A percentile compares a stretch with the other conserved stretches of the same genome.
Evolutionary conservation across 2,113 vertebrate genomes (phyloP).

Genomic region (Periophthalmus modestus): DNA sequence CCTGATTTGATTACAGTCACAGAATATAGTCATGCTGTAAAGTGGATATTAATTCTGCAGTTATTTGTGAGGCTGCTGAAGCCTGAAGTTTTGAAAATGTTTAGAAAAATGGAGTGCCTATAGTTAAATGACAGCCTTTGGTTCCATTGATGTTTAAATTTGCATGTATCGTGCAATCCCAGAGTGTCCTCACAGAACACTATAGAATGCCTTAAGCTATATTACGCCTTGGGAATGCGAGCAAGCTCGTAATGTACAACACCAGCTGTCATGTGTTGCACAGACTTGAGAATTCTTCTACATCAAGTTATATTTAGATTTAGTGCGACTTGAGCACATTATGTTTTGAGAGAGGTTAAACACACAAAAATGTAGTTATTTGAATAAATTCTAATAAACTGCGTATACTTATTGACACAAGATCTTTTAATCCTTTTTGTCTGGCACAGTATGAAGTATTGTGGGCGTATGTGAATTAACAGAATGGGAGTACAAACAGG

Average conservation of each 20-base stretch:
- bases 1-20: background rate
- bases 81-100: background rate
- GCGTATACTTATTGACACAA: conserved; percentile 67
- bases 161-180: conserved; percentile 2
- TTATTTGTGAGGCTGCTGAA: background rate
- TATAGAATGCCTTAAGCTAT: conserved; percentile 13
- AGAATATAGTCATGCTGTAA: background rate
- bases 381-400: conserved; percentile 67
- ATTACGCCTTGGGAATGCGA: background rate
- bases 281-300: conserved; percentile 24
- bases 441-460: conserved; percentile 46
- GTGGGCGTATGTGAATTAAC: conserved; percentile 64
- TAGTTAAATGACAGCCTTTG: background rate
- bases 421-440: conserved; percentile 70
- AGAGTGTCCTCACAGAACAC: conserved; percentile 5
- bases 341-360: conserved; percentile 36
- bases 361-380: conserved; percentile 39
- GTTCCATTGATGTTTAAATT: conserved; percentile 13
- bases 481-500: conserved; percentile 68
- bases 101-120: background rate
- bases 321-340: conserved; percentile 1
- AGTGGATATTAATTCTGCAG: background rate
- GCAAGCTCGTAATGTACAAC: conserved; percentile 7
- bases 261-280: conserved; percentile 40
- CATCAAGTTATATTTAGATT: conserved; percentile 9